Base-by-base conservation (phyloP, 2,113 vertebrate species). In the Amazona guildingii region DNA sequence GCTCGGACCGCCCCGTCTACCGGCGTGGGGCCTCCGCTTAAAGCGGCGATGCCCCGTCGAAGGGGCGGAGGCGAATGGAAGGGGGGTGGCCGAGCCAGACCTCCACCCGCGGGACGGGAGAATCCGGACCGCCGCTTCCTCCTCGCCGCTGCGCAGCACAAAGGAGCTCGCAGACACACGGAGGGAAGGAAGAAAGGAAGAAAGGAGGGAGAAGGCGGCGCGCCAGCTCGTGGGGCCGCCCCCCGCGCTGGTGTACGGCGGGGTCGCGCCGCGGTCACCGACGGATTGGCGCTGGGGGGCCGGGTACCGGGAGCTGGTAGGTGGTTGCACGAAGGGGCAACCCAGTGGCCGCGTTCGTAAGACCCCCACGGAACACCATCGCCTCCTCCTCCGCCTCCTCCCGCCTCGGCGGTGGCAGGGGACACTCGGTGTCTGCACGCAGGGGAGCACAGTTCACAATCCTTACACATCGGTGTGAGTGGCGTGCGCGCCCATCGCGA, bases 31-130 rank as follows among this genome's bases (percentile, higher is more conserved):
- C 61, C 90, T 46, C 85, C 62, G 85, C 97, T 98, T 98, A 98
- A 98, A 98, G 91, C 86, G 97, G 97, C 97, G 52, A 96, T 84
- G 95, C 31, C 11, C 59, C 48, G 31, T 24, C 54, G n/a, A 37
- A 21, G 16, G 19, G 67, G 18, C 4, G 10, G 25, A 13, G 17
- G 31, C 27, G 33, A 59, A n/a, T 59, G 23, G 55, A 59, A n/a
- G 20, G 20, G 19, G 33, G 55, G 33, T 23, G 55, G 18, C 13
- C 28, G 28, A 15, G 35, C 44, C 29, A 15, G 8, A 3, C 66
- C 19, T 31, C 7, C 15, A n/a, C 13, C 39, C 41, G 18, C 37
- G 8, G 44, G 31, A 13, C 41, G 10, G 59, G 17, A 43, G 12
- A 24, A 10, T 13, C 13, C 1, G 23, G 31, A 27, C 33, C 37